Conservation (phyloP, 1,140 invertebrate species). For the Hyles vespertilio region DNA sequence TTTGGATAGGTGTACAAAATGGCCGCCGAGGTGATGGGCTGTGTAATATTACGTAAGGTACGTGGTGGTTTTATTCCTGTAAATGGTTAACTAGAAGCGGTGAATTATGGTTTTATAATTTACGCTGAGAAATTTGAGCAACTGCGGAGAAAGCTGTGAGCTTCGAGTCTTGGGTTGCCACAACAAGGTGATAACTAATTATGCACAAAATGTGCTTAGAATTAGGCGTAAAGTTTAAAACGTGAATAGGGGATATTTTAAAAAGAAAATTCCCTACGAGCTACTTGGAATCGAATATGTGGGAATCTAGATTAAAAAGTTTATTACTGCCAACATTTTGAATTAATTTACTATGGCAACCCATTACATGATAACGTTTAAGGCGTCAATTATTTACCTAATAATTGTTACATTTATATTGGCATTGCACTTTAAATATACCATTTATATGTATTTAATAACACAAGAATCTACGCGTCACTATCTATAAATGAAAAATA, state of each 20-base stretch:
- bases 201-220: constrained; percentile 2
- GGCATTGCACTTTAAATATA: constrained; percentile 13
- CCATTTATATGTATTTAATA: too few species aligned
- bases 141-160: constrained; percentile 71
- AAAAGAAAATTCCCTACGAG: too few species aligned
- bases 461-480: too few species aligned
- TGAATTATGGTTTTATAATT: constrained; percentile 48
- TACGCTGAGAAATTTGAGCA: constrained; percentile 58
- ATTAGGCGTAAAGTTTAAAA: neutral
- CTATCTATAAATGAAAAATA: too few species aligned
- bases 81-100: constrained; percentile 57
- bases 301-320: too few species aligned
- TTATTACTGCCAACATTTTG: neutral
- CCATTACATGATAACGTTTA: constrained; percentile 22
- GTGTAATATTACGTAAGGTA: constrained; percentile 56
- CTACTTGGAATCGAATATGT: too few species aligned
- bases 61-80: constrained; percentile 39
- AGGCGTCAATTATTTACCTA: constrained; percentile 20
- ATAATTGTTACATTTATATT: constrained; percentile 15
- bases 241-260: too few species aligned
- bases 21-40: constrained; percentile 27
- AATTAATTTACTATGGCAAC: constrained; percentile 24
- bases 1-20: constrained; percentile 26
- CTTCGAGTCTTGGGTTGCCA: constrained; percentile 53
- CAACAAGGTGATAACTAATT: constrained; percentile 10